These are phyloP conservation scores for Pomatostomus ruficeps DNA, from an alignment of 2,113 vertebrate species.

Conservation along the genomic window DNA sequence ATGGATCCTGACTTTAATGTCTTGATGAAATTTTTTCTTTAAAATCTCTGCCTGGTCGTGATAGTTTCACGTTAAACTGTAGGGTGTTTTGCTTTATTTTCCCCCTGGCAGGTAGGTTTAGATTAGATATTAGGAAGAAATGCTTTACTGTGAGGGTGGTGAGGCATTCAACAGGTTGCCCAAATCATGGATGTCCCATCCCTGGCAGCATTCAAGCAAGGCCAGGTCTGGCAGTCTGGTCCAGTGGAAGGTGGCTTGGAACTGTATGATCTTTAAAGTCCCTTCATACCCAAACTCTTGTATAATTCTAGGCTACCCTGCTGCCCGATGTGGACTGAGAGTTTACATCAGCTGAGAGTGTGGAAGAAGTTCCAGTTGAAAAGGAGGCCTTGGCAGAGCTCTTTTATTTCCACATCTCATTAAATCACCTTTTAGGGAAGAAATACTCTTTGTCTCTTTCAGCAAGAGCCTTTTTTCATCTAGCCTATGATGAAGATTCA, in stretches of 20 bases:
- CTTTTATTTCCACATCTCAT: neutral
- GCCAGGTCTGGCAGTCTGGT: neutral
- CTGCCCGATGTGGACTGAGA: neutral
- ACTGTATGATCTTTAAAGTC: neutral
- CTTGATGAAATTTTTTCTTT: neutral
- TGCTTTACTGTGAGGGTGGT: neutral
- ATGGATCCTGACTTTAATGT: neutral
- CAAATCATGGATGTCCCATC: neutral
- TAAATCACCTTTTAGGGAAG: neutral
- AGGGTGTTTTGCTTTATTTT: neutral
- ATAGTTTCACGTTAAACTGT: neutral
- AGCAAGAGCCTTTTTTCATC: neutral
- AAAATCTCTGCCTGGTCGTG: neutral
- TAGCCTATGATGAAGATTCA: neutral
- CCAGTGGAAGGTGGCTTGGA: neutral
- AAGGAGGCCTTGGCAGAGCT: neutral
- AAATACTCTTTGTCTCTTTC: neutral
- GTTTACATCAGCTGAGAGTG: neutral
- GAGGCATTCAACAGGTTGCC: neutral
- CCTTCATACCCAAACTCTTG: neutral
- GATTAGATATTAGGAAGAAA: neutral
- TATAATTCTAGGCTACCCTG: neutral
- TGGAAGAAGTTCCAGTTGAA: neutral
- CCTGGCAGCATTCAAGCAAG: neutral
- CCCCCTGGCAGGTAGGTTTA: neutral